phyloP scores from a whole-genome alignment of 2,888 invertebrate genomes.

The Andrena fulva region DNA sequence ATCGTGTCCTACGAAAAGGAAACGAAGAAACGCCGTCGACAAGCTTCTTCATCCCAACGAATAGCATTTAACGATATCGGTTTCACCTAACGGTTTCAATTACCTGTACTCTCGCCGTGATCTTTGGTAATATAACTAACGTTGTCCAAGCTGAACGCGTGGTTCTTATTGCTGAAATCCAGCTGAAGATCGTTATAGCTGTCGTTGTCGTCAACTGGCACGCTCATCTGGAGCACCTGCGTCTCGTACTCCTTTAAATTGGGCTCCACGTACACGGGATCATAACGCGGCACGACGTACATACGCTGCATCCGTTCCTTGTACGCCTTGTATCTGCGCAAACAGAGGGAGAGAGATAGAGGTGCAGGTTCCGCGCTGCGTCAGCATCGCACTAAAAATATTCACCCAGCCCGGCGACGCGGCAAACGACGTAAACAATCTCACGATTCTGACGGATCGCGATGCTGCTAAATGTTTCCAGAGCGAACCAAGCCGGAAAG shows the following conservation, averaged over 20 bases:
- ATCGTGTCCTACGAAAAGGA: too few species aligned
- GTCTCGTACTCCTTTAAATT: constrained; percentile 97
- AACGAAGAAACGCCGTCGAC: too few species aligned
- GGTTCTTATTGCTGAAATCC: constrained; percentile 94
- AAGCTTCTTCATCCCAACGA: too few species aligned
- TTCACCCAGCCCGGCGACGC: neutral
- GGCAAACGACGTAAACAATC: constrained; percentile 12
- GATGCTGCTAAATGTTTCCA: constrained; percentile 23
- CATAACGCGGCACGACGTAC: constrained; percentile 90
- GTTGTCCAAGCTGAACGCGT: constrained; percentile 94
- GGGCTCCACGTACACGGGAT: constrained; percentile 89
- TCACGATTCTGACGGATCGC: constrained; percentile 1
- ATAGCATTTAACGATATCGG: too few species aligned
- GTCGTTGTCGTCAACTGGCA: constrained; percentile 93
- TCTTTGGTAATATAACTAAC: constrained; percentile 95
- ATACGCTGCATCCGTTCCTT: constrained; percentile 93
- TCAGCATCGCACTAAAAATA: neutral
- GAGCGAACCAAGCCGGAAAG: constrained; percentile 65
- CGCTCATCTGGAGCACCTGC: constrained; percentile 97
- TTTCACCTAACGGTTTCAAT: constrained; percentile 13
- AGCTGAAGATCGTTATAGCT: constrained; percentile 92
- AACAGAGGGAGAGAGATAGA: neutral
- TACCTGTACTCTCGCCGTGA: constrained; percentile 88
- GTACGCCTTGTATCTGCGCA: constrained; percentile 92
- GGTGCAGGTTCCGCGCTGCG: neutral